Conservation (phyloP, 2,113 vertebrate genomes). For the Ciconia maguari region DNA sequence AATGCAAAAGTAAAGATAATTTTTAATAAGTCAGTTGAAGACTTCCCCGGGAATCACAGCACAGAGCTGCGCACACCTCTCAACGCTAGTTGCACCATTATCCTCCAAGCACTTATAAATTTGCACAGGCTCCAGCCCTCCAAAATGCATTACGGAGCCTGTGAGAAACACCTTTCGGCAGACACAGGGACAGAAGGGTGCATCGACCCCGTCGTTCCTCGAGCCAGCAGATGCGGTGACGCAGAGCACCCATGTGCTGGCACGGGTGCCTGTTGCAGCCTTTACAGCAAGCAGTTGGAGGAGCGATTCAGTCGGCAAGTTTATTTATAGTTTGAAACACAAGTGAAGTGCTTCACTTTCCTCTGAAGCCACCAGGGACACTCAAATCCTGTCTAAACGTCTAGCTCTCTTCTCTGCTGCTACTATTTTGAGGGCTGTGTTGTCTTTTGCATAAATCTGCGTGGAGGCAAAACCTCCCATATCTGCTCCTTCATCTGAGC, state of each 20-base stretch:
- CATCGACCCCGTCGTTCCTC: accelerated
- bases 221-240: not conserved
- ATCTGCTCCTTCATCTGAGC: not conserved
- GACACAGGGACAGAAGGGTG: not conserved
- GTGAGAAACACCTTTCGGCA: not conserved
- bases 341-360: not conserved
- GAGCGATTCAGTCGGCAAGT: accelerated
- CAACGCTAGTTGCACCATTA: no score
- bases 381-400: not conserved
- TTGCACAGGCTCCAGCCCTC: not conserved
- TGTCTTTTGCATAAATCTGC: not conserved
- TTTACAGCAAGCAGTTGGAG: not conserved
- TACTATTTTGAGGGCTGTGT: not conserved
- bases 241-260: not conserved
- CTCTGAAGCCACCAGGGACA: not conserved
- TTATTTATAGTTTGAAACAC: not conserved
- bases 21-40: not conserved
- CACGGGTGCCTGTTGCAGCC: not conserved
- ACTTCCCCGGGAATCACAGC: not conserved
- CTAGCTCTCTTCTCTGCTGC: not conserved
- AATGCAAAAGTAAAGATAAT: not conserved
- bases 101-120: not conserved
- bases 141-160: not conserved
- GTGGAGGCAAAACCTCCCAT: not conserved
- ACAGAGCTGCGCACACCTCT: not conserved